Base-by-base conservation (phyloP, 2,113 vertebrate species). In the Halcyon malimbica region DNA sequence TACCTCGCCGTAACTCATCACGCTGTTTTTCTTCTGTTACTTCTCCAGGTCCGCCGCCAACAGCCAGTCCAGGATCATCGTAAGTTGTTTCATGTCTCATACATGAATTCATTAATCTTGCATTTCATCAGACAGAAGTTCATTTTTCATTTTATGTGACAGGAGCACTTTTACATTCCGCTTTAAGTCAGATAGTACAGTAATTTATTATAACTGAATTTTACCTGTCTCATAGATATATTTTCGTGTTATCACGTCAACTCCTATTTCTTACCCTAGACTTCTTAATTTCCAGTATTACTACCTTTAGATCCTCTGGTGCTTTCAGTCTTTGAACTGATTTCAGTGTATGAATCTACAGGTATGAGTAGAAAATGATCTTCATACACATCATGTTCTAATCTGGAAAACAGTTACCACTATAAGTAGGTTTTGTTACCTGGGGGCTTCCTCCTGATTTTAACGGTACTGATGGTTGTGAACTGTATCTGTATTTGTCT, bases 41-140 rank as follows among this genome's bases (percentile, higher is more conserved):
- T 98, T 95, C 92, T 98, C 84, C 98, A 99, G 99, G 99, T 94
- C 99, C 99, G 44, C 98, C 98, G 67, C 99, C 99, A 85, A 99
- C 99, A 11, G 98, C 98, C 64, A 98, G 99, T 95, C 97, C 99
- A 50, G 99, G 99, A 98, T 98, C 99, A 89, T 98, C 98, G 99
- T 99, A 98, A 99, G 99, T 99, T 90, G 92, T 81, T 96, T 93
- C 46, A 48, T 75, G 71, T 96, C 91, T 97, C 39, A 91, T 75
- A 44, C 78, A 57, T 76, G 35, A 7, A 13, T 93, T 91, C 93
- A 95, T 97, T 93, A 71, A 78, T 96, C 71, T 76, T 56, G 39
- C 57, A n/a, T 84, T 93, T 96, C 73, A 75, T 79, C 93, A 95
- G 93, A 69, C 92, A 85, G 70, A 35, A 89, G 91, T 95, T 94